Base-by-base conservation (phyloP, 2,888 invertebrate genomes). In the Apamea monoglypha region DNA sequence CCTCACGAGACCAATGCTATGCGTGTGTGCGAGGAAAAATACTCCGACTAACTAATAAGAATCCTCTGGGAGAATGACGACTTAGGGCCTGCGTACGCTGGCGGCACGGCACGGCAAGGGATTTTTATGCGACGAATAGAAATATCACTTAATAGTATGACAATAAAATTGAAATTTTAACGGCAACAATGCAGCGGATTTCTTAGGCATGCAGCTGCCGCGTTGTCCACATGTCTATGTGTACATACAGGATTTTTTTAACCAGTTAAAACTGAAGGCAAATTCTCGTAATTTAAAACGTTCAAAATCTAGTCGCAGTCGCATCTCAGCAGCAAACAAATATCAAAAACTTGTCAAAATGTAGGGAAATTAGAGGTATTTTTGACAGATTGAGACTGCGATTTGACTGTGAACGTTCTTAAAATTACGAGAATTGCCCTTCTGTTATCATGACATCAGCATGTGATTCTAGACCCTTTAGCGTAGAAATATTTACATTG, bases 51-150 rank as follows among this genome's bases (percentile, higher is more conserved):
- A 69, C 29, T 40, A 77, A 77, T 40, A 40, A 67, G 40, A 78
- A 63, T 81, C 71, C 78, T 83, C 63, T 18, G 82, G 76, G 82
- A 76, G 29, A 68, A 66, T 74, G 50, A 53, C 14, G 71, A 47
- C 50, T 71, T 21, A 64, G 36, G 6, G 64, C 21, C 10, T 64
- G 21, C 32, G 21, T 21, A 64, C 10, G 21, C 25, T 56, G 56
- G 25, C 56, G 12, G 4, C 12, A 56, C 21, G 32, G 32, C 5
- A 64, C 4, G 21, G 5, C 21, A 36, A 10, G 63, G 10, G 18
- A 63, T 32, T 63, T 63, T 64, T 36, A 36, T 10, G 36, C 36
- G 36, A 6, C 36, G 36, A 36, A 25, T 36, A 6, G 12, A 64
- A 25, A 36, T 36, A 36, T 64, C 21, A 12, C 36, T 36, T 36